These are phyloP conservation scores for Eulithis testata DNA, from an alignment of 2,888 invertebrate species.

Conservation along the genomic window DNA sequence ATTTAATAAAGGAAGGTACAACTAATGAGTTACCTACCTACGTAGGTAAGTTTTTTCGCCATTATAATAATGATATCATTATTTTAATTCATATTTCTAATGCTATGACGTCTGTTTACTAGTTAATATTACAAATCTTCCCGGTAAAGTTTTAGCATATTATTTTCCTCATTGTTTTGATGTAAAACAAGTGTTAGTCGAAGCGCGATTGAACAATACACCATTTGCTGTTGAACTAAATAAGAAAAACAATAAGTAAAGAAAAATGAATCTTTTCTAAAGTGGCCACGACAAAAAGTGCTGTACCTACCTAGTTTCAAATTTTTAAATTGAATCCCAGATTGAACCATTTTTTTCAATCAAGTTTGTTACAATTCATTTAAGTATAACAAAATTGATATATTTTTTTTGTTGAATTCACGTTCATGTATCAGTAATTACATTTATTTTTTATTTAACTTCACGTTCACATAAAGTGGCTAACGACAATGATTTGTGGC, in stretches of 20 bases:
- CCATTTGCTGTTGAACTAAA: not conserved
- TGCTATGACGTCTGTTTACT: conserved; percentile 16
- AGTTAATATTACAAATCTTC: conserved; percentile 14
- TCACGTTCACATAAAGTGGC: not conserved
- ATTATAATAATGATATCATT: not conserved
- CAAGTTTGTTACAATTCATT: too few species aligned
- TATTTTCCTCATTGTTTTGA: conserved; percentile 15
- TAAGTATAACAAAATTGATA: not conserved
- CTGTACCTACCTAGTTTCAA: conserved; percentile 5
- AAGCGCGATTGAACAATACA: conserved; percentile 4
- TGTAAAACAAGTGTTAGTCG: not conserved
- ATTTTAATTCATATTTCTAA: conserved; percentile 11
- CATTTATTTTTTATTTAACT: conserved; percentile 5
- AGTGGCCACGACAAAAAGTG: not conserved
- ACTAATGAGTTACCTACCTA: not conserved
- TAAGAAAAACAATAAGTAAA: not conserved
- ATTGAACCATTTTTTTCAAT: too few species aligned
- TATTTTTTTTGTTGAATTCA: not conserved
- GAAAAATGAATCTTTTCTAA: too few species aligned
- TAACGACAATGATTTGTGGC: conserved; percentile 43
- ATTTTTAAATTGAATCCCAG: not conserved
- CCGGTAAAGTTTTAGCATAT: conserved; percentile 9
- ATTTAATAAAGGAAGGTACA: too few species aligned
- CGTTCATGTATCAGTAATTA: not conserved
- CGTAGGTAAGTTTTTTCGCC: not conserved